Evolutionary conservation across 1,140 invertebrate genomes (phyloP), one percentile per base, ranked within the genome.

Genomic region (Maniola jurtina): DNA sequence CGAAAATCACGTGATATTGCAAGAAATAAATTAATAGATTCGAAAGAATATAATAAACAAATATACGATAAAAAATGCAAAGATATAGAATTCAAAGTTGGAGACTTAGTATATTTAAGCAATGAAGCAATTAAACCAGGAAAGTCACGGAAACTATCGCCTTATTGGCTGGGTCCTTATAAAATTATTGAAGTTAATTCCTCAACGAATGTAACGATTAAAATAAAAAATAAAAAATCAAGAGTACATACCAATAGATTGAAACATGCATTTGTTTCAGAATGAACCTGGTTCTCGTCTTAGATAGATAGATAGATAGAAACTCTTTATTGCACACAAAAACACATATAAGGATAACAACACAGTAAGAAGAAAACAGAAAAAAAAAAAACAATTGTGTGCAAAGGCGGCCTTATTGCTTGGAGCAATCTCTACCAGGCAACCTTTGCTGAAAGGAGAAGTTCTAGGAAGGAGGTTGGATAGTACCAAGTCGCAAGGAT

Each of bases 21-120:
- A 55, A 56, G 50, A 64, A 56, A 64, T 55, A 64, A 64, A 55
- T 64, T 64, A 45, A 45, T 56, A 56, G 14, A 64, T 64, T 64
- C 50, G 7, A 64, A 64, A 33, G 50, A 55, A 42, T 64, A 33
- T 42, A 63, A 63, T 63, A 56, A 56, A 54, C 48, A 42, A 56
- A 63, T 63, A 42, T 63, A 63, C 16, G 52, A 63, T 54, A 63
- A 45, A 14, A 63, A 45, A 14, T 13, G 55, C 42, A 63, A 54
- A 42, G 15, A 63, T 11, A 33, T 63, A 56, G 3, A 63, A 54
- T 63, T 63, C 45, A 56, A 54, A 33, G 5, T 42, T 38, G 35
- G 55, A n/a, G 55, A 57, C 38, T 57, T 38, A 38, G 55, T 40
- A 7, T 57, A 57, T 57, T 57, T 58, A 58, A 58, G 56, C 14